Conservation (phyloP, 23 tunicate genomes). For the Trididemnum clinides region DNA sequence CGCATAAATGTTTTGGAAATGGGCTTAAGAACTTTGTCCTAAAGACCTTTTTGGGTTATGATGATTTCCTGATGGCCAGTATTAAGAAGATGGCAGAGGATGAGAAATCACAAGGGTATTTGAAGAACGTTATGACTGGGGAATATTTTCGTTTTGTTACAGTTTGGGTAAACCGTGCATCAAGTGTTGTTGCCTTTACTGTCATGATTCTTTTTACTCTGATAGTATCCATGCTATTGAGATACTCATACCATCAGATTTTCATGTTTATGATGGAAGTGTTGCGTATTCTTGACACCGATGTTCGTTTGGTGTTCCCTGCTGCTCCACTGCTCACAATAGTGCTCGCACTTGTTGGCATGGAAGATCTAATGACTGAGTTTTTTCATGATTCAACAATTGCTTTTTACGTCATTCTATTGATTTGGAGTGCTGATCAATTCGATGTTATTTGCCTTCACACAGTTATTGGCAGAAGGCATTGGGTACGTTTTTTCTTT, state of each 20-base stretch:
- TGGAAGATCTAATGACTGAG: constrained; percentile 98
- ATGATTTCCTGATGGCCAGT: constrained; percentile 87
- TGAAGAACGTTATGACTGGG: constrained; percentile 84
- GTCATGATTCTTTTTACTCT: constrained; percentile 85
- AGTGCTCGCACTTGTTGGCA: constrained; percentile 92
- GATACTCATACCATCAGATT: constrained; percentile 90
- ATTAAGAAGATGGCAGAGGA: constrained; percentile 84
- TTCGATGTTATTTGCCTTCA: constrained; percentile 92
- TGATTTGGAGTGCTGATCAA: constrained; percentile 95
- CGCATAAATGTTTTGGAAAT: constrained; percentile 72
- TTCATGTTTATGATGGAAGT: constrained; percentile 91
- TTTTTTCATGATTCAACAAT: constrained; percentile 95
- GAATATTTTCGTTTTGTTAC: constrained; percentile 89
- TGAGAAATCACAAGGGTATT: constrained; percentile 71
- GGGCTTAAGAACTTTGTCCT: constrained; percentile 78
- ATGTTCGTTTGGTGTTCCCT: constrained; percentile 66
- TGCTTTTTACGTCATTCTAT: constrained; percentile 87
- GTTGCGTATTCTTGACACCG: constrained; percentile 75
- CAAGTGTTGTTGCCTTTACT: constrained; percentile 61
- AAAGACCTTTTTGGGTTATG: constrained; percentile 81
- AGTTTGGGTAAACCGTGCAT: constrained; percentile 71
- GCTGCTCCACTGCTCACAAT: constrained; percentile 91
- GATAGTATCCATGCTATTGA: constrained; percentile 81
- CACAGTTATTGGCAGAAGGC: constrained; percentile 72
- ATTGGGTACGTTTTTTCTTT: constrained; percentile 96